phyloP scores from a whole-genome alignment of 2,888 invertebrate species.

The Coenonympha glycerion region DNA sequence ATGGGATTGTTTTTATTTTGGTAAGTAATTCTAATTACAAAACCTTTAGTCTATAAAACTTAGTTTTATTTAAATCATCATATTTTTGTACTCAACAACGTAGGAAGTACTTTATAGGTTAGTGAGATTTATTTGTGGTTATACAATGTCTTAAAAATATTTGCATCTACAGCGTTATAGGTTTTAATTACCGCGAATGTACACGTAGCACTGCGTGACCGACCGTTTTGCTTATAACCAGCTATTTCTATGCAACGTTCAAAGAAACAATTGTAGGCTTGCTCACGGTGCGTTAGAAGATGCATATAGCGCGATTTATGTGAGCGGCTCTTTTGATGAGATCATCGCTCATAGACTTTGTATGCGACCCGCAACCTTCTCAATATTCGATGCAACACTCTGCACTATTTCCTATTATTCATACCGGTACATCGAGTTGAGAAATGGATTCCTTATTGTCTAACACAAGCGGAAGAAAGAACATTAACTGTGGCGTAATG shows the following conservation, averaged over 20 bases:
- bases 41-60: no score
- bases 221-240: slow-evolving; percentile 45
- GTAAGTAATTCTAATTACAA: no score
- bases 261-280: slow-evolving; percentile 75
- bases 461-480: slow-evolving; percentile 23
- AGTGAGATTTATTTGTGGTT: not conserved
- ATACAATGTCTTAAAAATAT: not conserved
- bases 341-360: slow-evolving; percentile 68
- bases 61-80: not conserved
- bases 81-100: not conserved
- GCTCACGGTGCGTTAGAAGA: slow-evolving; percentile 73
- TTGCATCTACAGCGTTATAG: slow-evolving; percentile 27
- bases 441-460: slow-evolving; percentile 68
- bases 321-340: slow-evolving; percentile 75
- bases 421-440: slow-evolving; percentile 57
- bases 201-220: slow-evolving; percentile 15
- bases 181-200: slow-evolving; percentile 29
- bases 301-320: slow-evolving; percentile 73
- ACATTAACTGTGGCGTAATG: not conserved
- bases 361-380: slow-evolving; percentile 68
- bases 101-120: not conserved
- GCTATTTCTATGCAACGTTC: slow-evolving; percentile 74
- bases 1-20: no score
- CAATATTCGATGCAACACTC: slow-evolving; percentile 61
- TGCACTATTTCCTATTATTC: slow-evolving; percentile 73